Percentiles rank a stretch among this genome's conserved stretches.
Conservation (phyloP, 1,140 invertebrate species). For the Pseudomyrmex pallidus region DNA sequence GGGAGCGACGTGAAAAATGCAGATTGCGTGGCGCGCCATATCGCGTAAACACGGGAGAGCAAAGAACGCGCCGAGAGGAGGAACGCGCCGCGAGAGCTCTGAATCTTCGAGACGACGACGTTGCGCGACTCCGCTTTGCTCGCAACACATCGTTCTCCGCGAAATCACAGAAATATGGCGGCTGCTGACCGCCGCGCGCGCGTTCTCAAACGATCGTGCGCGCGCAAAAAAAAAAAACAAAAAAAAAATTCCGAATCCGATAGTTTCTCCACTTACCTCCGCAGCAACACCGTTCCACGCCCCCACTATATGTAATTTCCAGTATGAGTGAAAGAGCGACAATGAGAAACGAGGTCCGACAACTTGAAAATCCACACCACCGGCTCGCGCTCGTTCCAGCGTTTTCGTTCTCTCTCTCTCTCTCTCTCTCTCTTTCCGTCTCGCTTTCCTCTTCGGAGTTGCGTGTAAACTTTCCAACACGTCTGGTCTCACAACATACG, state of each 20-base stretch:
- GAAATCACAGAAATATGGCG: slow-evolving; percentile 54
- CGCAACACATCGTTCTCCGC: slow-evolving; percentile 38
- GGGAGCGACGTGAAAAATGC: background rate
- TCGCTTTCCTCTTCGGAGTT: background rate
- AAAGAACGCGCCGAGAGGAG: background rate
- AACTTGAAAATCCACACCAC: slow-evolving; percentile 12
- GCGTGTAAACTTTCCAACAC: background rate
- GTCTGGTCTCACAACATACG: slow-evolving; percentile 8
- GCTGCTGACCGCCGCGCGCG: slow-evolving; percentile 2
- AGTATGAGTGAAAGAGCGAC: background rate
- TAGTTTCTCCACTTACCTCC: slow-evolving; percentile 39
- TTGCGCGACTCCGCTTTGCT: background rate
- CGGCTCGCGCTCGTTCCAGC: background rate
- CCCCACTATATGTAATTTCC: background rate
- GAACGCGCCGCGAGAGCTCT: too few species aligned
- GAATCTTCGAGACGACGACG: too few species aligned
- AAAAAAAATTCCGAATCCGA: background rate
- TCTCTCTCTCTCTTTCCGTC: too few species aligned
- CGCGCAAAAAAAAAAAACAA: background rate
- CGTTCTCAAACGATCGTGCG: background rate
- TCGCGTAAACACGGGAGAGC: background rate
- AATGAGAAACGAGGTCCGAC: background rate
- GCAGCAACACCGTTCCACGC: background rate
- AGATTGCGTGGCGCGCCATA: background rate
- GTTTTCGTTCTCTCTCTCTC: background rate